A percentile compares a stretch with the other conserved stretches of the same genome.
phyloP scores from a whole-genome alignment of 2,797 vertebrate species.

The Neosilurus hyrtlii region DNA sequence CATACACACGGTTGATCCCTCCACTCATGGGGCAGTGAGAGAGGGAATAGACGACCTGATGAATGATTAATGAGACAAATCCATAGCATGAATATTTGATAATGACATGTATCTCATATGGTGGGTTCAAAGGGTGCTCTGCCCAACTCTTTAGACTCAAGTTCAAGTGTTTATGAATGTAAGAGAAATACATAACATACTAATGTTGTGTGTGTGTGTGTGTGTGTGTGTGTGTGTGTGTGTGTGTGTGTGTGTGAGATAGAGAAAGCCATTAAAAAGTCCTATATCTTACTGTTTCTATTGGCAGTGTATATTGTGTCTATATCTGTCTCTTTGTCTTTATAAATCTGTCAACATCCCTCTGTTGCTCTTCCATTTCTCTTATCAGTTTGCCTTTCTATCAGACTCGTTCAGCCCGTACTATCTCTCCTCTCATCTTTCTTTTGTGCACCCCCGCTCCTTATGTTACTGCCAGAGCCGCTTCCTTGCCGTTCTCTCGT shows the following conservation, averaged over 20 bases:
- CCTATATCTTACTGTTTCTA: conserved; percentile 47
- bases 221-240: conserved; percentile 21
- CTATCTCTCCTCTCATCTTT: conserved; percentile 44
- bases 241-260: conserved; percentile 16
- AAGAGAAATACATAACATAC: conserved; percentile 16
- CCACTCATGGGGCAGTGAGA: conserved; percentile 11
- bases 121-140: conserved; percentile 50
- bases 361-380: conserved; percentile 36
- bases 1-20: conserved; percentile 12
- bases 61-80: conserved; percentile 67
- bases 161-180: conserved; percentile 32
- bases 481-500: neutral
- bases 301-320: conserved; percentile 48
- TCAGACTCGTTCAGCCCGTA: conserved; percentile 38
- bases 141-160: conserved; percentile 40
- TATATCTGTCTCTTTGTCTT: conserved; percentile 60
- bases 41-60: conserved; percentile 36
- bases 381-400: conserved; percentile 52
- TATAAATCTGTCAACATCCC: conserved; percentile 61
- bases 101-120: conserved; percentile 67
- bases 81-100: conserved; percentile 70
- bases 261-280: conserved; percentile 40
- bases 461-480: conserved; percentile 34
- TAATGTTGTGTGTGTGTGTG: conserved; percentile 18
- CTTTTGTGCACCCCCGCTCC: conserved; percentile 25